A percentile compares a stretch with the other conserved stretches of the same genome.
Conservation (phyloP, 1,140 invertebrate genomes). For the Calosoma granatense region DNA sequence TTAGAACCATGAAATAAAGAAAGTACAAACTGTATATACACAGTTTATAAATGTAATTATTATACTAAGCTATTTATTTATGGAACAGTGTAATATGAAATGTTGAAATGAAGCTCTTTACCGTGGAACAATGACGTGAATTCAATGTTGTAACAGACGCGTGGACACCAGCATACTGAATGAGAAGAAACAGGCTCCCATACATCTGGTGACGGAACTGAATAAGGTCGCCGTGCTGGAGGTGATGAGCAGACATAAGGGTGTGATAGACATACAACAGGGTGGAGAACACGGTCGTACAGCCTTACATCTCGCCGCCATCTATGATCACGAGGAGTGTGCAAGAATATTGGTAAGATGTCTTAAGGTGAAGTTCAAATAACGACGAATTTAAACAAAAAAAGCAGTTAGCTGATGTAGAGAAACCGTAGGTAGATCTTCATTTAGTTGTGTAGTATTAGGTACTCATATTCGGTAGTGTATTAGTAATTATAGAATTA, state of each 20-base stretch:
- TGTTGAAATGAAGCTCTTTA: too few relatives aligned
- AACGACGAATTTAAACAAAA: background rate
- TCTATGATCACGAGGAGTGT: conserved; percentile 69
- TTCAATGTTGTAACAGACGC: conserved; percentile 18
- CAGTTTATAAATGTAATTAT: too few relatives aligned
- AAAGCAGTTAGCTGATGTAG: conserved; percentile 9
- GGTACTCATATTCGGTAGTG: too few relatives aligned
- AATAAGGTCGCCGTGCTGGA: conserved; percentile 58
- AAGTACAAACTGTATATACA: too few relatives aligned
- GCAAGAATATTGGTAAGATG: conserved; percentile 62
- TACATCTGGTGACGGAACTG: conserved; percentile 68
- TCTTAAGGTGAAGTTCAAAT: background rate
- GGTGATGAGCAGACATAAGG: conserved; percentile 54
- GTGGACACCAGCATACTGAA: conserved; percentile 63
- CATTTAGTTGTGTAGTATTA: too few relatives aligned
- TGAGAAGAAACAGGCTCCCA: conserved; percentile 60
- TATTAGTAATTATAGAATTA: too few relatives aligned
- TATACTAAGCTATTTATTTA: too few relatives aligned
- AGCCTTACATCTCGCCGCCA: conserved; percentile 70
- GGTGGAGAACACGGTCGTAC: conserved; percentile 70
- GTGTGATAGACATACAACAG: conserved; percentile 55
- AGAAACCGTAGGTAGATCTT: too few relatives aligned
- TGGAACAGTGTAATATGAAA: too few relatives aligned
- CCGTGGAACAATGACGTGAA: background rate
- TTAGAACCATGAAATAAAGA: too few relatives aligned